A percentile compares a stretch with the other conserved stretches of the same genome.
These are phyloP conservation scores for Premnoplex brunnescens DNA, from an alignment of 2,797 vertebrate species.

Conservation along the genomic window DNA sequence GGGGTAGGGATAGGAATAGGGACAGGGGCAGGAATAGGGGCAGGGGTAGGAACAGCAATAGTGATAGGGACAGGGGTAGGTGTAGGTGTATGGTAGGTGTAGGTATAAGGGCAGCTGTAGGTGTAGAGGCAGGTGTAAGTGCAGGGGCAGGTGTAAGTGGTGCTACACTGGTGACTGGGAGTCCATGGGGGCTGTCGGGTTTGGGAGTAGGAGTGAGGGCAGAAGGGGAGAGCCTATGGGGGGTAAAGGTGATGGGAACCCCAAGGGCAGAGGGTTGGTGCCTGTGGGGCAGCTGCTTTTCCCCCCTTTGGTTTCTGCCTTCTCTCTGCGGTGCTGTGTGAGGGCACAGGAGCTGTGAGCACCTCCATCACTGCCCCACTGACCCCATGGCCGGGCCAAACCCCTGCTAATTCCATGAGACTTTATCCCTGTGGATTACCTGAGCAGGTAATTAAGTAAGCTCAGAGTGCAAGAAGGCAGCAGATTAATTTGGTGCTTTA, in stretches of 20 bases:
- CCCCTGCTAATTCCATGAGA: no score
- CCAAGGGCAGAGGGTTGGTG: no score
- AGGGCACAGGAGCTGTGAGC: neutral
- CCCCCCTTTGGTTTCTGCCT: no score
- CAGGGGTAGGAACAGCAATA: no score
- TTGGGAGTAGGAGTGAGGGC: neutral
- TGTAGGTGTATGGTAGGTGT: neutral
- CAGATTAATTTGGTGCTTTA: neutral
- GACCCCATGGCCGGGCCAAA: neutral
- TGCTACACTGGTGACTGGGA: fast-evolving
- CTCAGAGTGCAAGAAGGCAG: neutral
- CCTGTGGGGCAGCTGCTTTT: no score
- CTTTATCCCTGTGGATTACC: neutral
- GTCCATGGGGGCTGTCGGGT: neutral
- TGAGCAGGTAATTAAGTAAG: neutral
- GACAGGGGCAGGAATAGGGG: neutral
- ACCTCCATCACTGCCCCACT: neutral
- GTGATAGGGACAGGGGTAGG: neutral
- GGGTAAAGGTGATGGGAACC: neutral
- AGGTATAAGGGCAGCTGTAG: neutral
- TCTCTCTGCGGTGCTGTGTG: neutral
- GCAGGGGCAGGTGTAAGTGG: neutral
- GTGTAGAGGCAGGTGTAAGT: no score
- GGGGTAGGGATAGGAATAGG: neutral
- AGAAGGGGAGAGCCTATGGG: neutral